phyloP scores from a whole-genome alignment of 2,888 invertebrate genomes.

The Idaea dimidiata region DNA sequence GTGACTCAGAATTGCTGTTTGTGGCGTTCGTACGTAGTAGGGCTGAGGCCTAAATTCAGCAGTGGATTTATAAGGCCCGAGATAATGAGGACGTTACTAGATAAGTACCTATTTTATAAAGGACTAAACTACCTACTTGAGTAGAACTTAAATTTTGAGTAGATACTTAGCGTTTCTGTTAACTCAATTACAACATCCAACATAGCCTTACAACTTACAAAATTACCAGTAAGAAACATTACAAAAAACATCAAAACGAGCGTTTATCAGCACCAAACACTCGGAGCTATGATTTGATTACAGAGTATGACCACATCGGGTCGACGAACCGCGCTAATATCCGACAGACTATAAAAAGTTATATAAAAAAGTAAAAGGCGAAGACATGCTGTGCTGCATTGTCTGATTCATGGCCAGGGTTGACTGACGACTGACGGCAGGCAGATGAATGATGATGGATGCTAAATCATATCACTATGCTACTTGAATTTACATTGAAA shows the following conservation, averaged over 20 bases:
- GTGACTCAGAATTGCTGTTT: too few species aligned
- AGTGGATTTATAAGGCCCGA: too few species aligned
- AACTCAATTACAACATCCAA: background rate
- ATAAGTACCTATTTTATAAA: too few species aligned
- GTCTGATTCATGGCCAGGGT: background rate
- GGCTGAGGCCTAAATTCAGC: too few species aligned
- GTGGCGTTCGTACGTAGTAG: too few species aligned
- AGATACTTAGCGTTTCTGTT: too few species aligned
- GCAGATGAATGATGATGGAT: background rate
- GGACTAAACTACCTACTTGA: too few species aligned
- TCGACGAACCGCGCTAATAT: background rate
- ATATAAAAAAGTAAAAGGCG: background rate
- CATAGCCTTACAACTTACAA: background rate
- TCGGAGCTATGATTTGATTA: background rate
- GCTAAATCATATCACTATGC: background rate
- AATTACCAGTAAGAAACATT: background rate
- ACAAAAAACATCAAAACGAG: background rate
- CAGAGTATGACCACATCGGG: background rate
- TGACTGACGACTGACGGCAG: background rate
- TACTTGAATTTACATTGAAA: background rate
- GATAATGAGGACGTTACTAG: too few species aligned
- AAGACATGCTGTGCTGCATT: slow-evolving; percentile 1
- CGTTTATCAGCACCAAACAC: background rate
- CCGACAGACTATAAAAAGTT: background rate
- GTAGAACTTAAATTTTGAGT: too few species aligned